These are phyloP conservation scores for Synodontis membranacea DNA, from an alignment of 2,113 vertebrate species.

Conservation along the genomic window DNA sequence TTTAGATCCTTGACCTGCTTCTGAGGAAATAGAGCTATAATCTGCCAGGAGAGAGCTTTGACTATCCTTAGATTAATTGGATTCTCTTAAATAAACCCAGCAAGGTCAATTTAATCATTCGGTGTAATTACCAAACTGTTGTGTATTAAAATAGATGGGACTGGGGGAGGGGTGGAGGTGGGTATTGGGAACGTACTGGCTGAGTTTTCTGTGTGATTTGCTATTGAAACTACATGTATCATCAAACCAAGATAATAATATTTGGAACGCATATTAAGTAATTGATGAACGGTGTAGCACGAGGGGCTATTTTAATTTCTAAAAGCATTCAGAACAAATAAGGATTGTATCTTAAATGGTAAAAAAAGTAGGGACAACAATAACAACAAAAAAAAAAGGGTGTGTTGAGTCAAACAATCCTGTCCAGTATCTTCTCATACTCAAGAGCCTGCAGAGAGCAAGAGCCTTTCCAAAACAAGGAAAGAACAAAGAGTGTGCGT, in stretches of 20 bases:
- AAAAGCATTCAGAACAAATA: background rate
- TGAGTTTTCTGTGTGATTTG: background rate
- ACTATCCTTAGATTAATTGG: slow-evolving; percentile 66
- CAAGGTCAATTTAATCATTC: slow-evolving; percentile 76
- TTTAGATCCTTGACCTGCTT: slow-evolving; percentile 59
- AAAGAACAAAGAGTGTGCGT: background rate
- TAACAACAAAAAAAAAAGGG: background rate
- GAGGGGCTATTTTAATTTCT: no score
- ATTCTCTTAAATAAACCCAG: slow-evolving; percentile 66
- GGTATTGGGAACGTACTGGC: background rate
- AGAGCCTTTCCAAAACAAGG: no score
- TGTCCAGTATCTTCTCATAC: background rate
- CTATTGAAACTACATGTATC: background rate
- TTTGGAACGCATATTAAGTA: background rate
- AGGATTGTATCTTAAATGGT: no score
- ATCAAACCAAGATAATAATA: background rate
- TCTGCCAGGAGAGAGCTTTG: slow-evolving; percentile 62
- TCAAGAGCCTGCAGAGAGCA: background rate
- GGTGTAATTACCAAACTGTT: slow-evolving; percentile 70
- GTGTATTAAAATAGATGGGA: slow-evolving; percentile 47
- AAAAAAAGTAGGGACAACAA: no score
- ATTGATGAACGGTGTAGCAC: no score
- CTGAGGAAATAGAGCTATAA: slow-evolving; percentile 58
- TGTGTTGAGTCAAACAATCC: background rate
- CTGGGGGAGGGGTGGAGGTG: background rate